Evolutionary conservation across 2,113 vertebrate genomes (phyloP), one percentile per base, ranked within the genome.

Genomic region (Eretmochelys imbricata): DNA sequence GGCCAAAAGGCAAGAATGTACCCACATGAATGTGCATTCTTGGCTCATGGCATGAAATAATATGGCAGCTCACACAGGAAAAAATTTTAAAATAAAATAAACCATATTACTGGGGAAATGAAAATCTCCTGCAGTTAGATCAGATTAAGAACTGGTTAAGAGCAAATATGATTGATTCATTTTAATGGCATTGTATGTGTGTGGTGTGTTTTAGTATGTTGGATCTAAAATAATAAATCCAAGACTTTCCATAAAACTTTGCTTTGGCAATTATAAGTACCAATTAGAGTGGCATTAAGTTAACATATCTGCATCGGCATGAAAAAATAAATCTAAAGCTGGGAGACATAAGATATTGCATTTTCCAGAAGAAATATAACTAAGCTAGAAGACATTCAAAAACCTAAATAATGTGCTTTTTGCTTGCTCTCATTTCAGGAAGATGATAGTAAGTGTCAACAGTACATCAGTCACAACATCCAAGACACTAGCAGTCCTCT

Each of bases 71-170:
- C 91, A 87, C 38, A 80, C 62, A 93, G 87, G 81, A 93, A 97
- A 96, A 80, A 42, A 8, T 53, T 95, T 89, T 78, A 29, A 89
- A 93, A 88, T 93, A 90, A 93, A 94, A 91, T 54, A 95, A 91
- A 88, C 38, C 91, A 75, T 80, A 92, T 88, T 59, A 87, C 79
- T 72, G 83, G 20, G 51, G 38, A 94, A 94, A 96, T 84, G 62
- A 92, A 96, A 96, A 92, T 92, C 51, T 69, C 42, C 79, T 79
- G 59, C 46, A 80, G 20, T 93, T 85, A 89, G 54, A 95, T 94
- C 94, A 95, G 92, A 91, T 91, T 62, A 94, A 94, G 80, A 96
- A 54, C 76, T 89, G 42, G 53, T 90, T 90, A 93, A 85, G 62
- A 76, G 91, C 35, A 79, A 91, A 83, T 94, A 62, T 54, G 29